phyloP scores from a whole-genome alignment of 2,797 vertebrate genomes.

The Aphelocoma californica region DNA sequence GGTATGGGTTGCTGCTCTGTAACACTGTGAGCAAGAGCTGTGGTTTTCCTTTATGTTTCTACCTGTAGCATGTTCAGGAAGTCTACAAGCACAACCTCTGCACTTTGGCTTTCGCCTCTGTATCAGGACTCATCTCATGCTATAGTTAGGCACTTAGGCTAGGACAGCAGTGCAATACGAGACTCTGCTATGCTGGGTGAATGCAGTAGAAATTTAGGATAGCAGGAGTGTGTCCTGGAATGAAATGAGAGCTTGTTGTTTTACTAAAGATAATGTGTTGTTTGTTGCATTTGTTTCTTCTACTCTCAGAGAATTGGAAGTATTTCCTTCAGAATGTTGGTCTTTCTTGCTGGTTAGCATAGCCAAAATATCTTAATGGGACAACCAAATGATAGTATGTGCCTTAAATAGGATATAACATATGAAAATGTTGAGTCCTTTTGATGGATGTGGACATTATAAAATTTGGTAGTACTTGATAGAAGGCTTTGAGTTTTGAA shows the following conservation, averaged over 20 bases:
- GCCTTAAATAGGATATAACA: neutral
- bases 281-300: neutral
- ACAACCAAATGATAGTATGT: neutral
- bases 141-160: neutral
- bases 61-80: neutral
- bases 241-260: neutral
- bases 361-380: neutral
- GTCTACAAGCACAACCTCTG: neutral
- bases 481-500: neutral
- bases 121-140: neutral
- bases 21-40: neutral
- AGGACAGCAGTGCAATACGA: neutral
- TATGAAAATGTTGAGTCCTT: neutral
- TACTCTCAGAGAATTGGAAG: neutral
- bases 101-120: neutral
- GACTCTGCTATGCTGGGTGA: neutral
- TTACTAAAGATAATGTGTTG: neutral
- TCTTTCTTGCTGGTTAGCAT: neutral
- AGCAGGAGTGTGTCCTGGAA: neutral
- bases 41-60: neutral
- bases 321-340: neutral
- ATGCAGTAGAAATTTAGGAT: neutral
- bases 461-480: neutral
- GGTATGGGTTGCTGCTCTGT: neutral
- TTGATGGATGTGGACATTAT: neutral